These are phyloP conservation scores for Clarias batrachus DNA, from an alignment of 2,113 vertebrate species.

Conservation along the genomic window DNA sequence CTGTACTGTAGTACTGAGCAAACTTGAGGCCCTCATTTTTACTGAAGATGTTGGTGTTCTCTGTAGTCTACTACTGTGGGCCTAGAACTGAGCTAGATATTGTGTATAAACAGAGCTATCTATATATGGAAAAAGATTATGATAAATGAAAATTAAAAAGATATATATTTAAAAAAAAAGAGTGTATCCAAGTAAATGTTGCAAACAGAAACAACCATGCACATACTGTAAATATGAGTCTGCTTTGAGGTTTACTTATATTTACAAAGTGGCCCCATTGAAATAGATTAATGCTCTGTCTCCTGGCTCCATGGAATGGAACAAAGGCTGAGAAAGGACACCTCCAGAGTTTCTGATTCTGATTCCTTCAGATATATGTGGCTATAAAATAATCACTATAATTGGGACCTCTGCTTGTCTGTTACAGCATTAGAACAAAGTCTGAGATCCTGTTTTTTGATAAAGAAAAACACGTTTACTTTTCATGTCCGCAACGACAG, in stretches of 20 bases:
- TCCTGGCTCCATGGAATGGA: constrained; percentile 86
- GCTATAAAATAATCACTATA: constrained; percentile 77
- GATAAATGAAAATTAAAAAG: constrained; percentile 69
- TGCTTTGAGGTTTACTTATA: constrained; percentile 85
- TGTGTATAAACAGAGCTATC: constrained; percentile 86
- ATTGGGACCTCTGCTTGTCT: constrained; percentile 82
- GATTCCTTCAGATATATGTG: constrained; percentile 47
- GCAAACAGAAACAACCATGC: constrained; percentile 56
- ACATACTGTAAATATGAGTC: constrained; percentile 77
- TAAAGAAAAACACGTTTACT: constrained; percentile 73
- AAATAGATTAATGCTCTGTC: constrained; percentile 72
- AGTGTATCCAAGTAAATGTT: constrained; percentile 71
- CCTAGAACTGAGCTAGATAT: constrained; percentile 89
- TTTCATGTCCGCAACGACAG: constrained; percentile 85
- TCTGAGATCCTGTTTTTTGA: constrained; percentile 82
- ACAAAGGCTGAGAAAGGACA: constrained; percentile 78
- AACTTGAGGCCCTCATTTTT: constrained; percentile 71
- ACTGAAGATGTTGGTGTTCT: constrained; percentile 83
- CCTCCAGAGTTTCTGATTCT: constrained; percentile 78
- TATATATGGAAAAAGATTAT: constrained; percentile 75
- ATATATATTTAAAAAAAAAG: constrained; percentile 45
- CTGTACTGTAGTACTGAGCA: constrained; percentile 87
- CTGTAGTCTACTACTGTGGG: constrained; percentile 85
- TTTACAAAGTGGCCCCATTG: constrained; percentile 82
- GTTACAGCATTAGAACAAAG: constrained; percentile 83